phyloP scores from a whole-genome alignment of 2,888 invertebrate genomes.

The Tridacna gigas region DNA sequence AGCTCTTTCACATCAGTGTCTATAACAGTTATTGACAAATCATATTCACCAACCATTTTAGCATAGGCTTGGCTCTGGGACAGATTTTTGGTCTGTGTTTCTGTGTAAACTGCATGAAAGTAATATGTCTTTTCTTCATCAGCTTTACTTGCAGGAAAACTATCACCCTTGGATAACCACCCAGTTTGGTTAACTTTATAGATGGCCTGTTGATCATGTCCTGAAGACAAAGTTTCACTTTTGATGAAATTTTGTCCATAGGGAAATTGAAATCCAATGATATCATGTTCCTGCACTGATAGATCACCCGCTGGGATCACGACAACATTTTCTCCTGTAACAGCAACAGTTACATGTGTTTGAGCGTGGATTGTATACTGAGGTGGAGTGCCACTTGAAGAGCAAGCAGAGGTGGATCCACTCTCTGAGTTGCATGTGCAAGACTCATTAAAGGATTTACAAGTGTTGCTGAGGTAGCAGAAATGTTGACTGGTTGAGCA shows the following conservation, averaged over 20 bases:
- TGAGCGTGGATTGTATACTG: conserved; percentile 55
- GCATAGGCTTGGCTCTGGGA: conserved; percentile 60
- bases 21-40: conserved; percentile 49
- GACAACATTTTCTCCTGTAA: conserved; percentile 41
- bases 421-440: conserved; percentile 69
- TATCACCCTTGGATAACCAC: conserved; percentile 51
- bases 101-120: conserved; percentile 68
- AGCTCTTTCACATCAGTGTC: conserved; percentile 45
- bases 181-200: conserved; percentile 33
- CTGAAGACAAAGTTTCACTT: conserved; percentile 54
- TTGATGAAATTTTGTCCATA: conserved; percentile 50
- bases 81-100: conserved; percentile 35
- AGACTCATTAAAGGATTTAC: conserved; percentile 62
- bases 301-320: conserved; percentile 47
- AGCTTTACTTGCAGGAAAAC: conserved; percentile 18
- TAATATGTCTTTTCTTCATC: conserved; percentile 54
- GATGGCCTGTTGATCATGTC: conserved; percentile 53
- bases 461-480: conserved; percentile 67
- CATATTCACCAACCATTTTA: conserved; percentile 58
- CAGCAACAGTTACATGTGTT: conserved; percentile 52
- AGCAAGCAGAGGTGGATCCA: conserved; percentile 8
- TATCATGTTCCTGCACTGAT: conserved; percentile 61
- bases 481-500: conserved; percentile 62
- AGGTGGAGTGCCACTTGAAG: conserved; percentile 44
- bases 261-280: conserved; percentile 70